Conservation (phyloP, 2,888 invertebrate species). For the Dicranocentrus wangi region DNA sequence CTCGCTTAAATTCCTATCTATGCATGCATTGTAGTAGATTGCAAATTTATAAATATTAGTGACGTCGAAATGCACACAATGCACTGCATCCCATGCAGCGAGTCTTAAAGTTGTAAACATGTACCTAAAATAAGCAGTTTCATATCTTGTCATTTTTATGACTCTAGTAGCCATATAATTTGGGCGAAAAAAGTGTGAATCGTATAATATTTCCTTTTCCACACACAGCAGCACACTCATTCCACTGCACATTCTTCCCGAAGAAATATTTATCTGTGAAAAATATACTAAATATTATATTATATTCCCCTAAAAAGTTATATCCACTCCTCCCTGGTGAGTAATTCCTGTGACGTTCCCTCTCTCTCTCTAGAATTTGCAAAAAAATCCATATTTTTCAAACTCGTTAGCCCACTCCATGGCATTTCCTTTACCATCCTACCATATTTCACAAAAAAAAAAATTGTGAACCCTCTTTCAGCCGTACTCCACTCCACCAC, state of each 20-base stretch:
- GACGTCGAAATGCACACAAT: too few relatives aligned
- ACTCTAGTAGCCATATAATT: constrained; percentile 41
- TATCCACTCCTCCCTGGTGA: not conserved
- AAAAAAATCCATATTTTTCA: constrained; percentile 17
- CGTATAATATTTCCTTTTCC: not conserved
- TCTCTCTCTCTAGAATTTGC: too few relatives aligned
- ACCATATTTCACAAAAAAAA: constrained; percentile 7
- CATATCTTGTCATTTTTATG: constrained; percentile 43
- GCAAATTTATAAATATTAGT: too few relatives aligned
- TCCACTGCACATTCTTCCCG: too few relatives aligned
- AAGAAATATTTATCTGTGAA: not conserved
- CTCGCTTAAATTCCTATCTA: too few relatives aligned
- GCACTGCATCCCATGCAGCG: too few relatives aligned
- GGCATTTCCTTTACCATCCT: too few relatives aligned
- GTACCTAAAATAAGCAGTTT: constrained; percentile 36
- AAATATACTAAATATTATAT: not conserved
- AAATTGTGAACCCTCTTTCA: too few relatives aligned
- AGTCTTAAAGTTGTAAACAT: constrained; percentile 42
- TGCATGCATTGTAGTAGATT: too few relatives aligned
- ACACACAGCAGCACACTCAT: not conserved
- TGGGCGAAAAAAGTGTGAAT: constrained; percentile 18
- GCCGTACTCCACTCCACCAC: too few relatives aligned
- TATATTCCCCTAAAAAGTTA: constrained; percentile 10
- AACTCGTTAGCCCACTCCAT: constrained; percentile 19
- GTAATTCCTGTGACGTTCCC: too few relatives aligned